phyloP scores from a whole-genome alignment of 2,113 vertebrate genomes.

The Cyanistes caeruleus region DNA sequence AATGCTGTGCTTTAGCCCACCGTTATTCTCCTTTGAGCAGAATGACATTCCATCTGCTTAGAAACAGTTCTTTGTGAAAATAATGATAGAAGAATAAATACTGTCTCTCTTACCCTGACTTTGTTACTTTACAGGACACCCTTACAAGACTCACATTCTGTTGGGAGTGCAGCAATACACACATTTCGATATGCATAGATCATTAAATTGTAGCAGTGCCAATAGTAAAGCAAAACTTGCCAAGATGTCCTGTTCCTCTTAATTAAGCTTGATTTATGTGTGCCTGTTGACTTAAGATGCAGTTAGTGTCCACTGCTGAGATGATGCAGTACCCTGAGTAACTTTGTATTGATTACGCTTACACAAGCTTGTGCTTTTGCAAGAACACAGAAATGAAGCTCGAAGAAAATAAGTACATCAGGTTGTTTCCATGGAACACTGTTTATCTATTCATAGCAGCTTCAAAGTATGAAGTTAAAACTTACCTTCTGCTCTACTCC shows the following conservation, averaged over 20 bases:
- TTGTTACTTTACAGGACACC: not conserved
- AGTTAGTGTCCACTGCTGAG: slow-evolving; percentile 47
- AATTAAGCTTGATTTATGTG: slow-evolving; percentile 53
- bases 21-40: not conserved
- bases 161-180: slow-evolving; percentile 29
- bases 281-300: slow-evolving; percentile 54
- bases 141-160: not conserved
- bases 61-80: not conserved
- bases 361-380: slow-evolving; percentile 64
- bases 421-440: slow-evolving; percentile 32
- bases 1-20: slow-evolving; percentile 8
- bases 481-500: slow-evolving; percentile 61
- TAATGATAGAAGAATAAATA: not conserved
- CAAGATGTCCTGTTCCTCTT: slow-evolving; percentile 32
- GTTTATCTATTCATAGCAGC: slow-evolving; percentile 40
- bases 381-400: slow-evolving; percentile 36
- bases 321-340: slow-evolving; percentile 62
- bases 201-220: slow-evolving; percentile 43
- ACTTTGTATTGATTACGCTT: slow-evolving; percentile 48
- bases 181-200: slow-evolving; percentile 43
- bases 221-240: slow-evolving; percentile 41
- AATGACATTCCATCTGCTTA: not conserved
- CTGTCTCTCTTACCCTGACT: not conserved
- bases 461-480: slow-evolving; percentile 16
- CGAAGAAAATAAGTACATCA: slow-evolving; percentile 10